Base-by-base conservation (phyloP, 2,797 vertebrate genomes). In the Acipenser oxyrinchus region DNA sequence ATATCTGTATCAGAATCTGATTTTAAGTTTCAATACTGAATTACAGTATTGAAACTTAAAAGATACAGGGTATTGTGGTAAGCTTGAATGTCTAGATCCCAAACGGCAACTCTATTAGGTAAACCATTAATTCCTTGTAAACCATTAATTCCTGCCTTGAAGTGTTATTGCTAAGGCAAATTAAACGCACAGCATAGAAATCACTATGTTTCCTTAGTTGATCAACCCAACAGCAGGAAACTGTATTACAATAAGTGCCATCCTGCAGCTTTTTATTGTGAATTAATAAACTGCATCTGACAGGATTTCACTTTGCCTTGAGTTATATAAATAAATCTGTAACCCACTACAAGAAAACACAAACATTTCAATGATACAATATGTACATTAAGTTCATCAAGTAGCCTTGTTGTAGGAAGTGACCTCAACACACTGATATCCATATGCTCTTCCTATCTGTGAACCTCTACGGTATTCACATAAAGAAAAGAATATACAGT, bases 161-260 rank as follows among this genome's bases (percentile, higher is more conserved):
- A 1, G 48, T 12, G 76, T 7, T 53, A 67, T 51, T 8, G 63
- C 53, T 53, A 67, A 71, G 70, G 72, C 18, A 69, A 73, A 81
- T 72, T 62, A 69, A 63, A 70, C 71, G 70, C 67, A 70, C 75
- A 82, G 71, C 78, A 74, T 82, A 81, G 79, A 81, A 80, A 77
- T 84, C 82, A 83, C 76, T 82, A 85, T 58, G 61, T 60, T 74
- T 77, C 49, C 51, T n/a, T 50, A 15, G 76, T 73, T 71, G 74
- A 86, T 84, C 76, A 74, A 79, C 81, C 72, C 75, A 76, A 62
- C 86, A 88, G 81, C 76, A 76, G 84, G 85, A 74, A 81, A 73
- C 73, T 12, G 53, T 74, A 75, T 87, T 76, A 74, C 72, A 71
- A 72, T 78, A 86, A 79, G 72, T 80, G 80, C 62, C 74, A 79